These are phyloP conservation scores for Shinisaurus crocodilurus DNA, from an alignment of 2,113 vertebrate genomes.

Conservation along the genomic window DNA sequence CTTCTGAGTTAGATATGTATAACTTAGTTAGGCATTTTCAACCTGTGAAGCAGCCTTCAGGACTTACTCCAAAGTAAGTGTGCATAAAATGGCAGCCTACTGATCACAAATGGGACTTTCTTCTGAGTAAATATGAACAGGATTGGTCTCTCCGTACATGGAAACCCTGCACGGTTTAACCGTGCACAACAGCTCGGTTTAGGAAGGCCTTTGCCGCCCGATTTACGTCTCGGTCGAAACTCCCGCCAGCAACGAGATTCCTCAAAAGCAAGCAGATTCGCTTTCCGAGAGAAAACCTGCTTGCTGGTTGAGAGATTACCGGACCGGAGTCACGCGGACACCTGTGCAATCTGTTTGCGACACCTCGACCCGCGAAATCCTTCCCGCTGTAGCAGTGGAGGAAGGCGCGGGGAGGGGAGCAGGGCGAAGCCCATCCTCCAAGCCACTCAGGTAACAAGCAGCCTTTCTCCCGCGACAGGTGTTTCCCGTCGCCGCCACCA, in stretches of 20 bases:
- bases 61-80: neutral
- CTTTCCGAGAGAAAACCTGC: neutral
- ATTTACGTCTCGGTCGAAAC: neutral
- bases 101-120: neutral
- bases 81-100: neutral
- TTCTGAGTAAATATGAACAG: neutral
- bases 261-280: fast-evolving
- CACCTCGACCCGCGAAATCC: neutral
- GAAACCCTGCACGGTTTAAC: neutral
- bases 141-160: too few relatives aligned
- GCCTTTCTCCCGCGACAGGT: slow-evolving; percentile 1
- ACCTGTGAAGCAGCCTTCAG: neutral
- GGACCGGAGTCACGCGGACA: neutral
- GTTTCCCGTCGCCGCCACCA: neutral
- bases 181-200: neutral
- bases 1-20: neutral
- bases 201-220: neutral
- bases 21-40: neutral
- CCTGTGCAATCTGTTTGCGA: neutral
- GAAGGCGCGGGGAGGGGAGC: neutral
- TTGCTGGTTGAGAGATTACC: neutral
- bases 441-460: slow-evolving; percentile 9
- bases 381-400: neutral
- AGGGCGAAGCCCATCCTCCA: neutral
- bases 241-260: neutral